These are phyloP conservation scores for Babylonia areolata DNA, from an alignment of 1,140 invertebrate species.

Conservation along the genomic window DNA sequence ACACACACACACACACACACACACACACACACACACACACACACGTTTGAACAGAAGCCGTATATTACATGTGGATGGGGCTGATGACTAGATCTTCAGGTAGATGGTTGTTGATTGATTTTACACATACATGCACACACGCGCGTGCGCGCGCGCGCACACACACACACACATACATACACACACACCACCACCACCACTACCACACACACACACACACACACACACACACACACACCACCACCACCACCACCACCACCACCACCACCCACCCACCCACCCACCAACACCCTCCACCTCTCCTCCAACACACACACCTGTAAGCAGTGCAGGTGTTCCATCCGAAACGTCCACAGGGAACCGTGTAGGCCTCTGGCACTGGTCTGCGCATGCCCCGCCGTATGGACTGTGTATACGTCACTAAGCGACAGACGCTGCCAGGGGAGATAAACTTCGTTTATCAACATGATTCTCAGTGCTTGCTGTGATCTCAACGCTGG, in stretches of 20 bases:
- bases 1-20: slow-evolving; percentile 27
- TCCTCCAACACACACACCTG: slow-evolving; percentile 44
- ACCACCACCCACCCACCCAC: slow-evolving; percentile 5
- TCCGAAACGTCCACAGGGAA: slow-evolving; percentile 52
- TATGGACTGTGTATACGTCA: slow-evolving; percentile 43
- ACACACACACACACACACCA: slow-evolving; percentile 17
- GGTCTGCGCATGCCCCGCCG: slow-evolving; percentile 34
- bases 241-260: not conserved
- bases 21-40: not conserved
- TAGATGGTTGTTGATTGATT: too few species aligned
- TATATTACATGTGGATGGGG: too few species aligned
- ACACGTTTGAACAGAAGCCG: too few species aligned
- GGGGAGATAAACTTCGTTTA: not conserved
- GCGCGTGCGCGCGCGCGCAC: slow-evolving; percentile 43
- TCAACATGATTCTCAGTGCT: too few species aligned
- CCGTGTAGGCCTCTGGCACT: slow-evolving; percentile 39
- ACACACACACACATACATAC: not conserved
- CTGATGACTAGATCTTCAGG: too few species aligned
- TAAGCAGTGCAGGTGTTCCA: slow-evolving; percentile 50
- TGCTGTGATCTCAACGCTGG: too few species aligned
- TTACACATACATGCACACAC: not conserved
- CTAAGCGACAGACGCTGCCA: slow-evolving; percentile 43
- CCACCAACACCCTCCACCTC: slow-evolving; percentile 1
- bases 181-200: not conserved
- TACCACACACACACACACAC: slow-evolving; percentile 20